Conservation (phyloP, 2,797 vertebrate genomes). For the Prionace glauca region DNA sequence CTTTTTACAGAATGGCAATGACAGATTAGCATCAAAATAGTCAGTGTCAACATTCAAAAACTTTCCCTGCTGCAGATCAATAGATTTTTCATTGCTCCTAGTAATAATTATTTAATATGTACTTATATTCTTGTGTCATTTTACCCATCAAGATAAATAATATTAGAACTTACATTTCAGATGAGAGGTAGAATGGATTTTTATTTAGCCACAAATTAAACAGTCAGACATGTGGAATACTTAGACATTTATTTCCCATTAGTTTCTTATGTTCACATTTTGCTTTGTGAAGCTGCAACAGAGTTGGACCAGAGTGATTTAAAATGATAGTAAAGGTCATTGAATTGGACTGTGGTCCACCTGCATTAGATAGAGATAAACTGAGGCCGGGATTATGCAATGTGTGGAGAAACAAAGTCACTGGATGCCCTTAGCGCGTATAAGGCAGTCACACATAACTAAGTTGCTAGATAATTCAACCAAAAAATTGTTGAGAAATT, state of each 20-base stretch:
- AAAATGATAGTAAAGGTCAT: slow-evolving; percentile 48
- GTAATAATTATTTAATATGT: not conserved
- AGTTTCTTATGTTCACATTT: slow-evolving; percentile 53
- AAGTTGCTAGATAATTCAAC: slow-evolving; percentile 51
- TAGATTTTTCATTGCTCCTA: not conserved
- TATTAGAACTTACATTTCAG: not conserved
- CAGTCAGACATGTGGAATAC: slow-evolving; percentile 61
- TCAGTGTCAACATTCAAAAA: not conserved
- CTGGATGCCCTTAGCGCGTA: slow-evolving; percentile 60
- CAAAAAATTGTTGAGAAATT: slow-evolving; percentile 49
- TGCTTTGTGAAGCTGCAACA: slow-evolving; percentile 44
- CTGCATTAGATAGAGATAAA: slow-evolving; percentile 42
- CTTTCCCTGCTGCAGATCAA: not conserved
- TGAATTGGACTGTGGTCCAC: slow-evolving; percentile 42
- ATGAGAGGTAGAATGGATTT: not conserved
- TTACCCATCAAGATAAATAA: not conserved
- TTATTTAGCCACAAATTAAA: not conserved
- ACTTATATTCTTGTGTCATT: not conserved
- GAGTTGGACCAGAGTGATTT: slow-evolving; percentile 47
- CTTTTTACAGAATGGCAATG: not conserved
- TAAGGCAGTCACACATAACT: slow-evolving; percentile 55
- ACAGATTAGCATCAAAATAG: not conserved
- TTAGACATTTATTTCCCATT: slow-evolving; percentile 53
- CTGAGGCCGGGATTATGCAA: slow-evolving; percentile 39
- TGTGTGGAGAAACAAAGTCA: slow-evolving; percentile 48